Evolutionary conservation across 1,140 invertebrate genomes (phyloP).

Genomic region (Drosophila simulans): DNA sequence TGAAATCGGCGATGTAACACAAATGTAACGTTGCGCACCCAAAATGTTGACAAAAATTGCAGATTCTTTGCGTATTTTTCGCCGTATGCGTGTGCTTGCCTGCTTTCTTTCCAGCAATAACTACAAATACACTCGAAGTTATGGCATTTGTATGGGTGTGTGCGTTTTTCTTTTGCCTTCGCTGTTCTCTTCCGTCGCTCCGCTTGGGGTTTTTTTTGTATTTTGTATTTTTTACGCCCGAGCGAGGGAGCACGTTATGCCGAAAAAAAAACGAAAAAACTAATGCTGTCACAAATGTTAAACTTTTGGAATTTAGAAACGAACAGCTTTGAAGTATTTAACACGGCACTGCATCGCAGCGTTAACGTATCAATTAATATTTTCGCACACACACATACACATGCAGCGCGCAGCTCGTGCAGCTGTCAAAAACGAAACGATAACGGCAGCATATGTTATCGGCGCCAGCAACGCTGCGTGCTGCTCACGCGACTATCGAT

Average conservation of each 20-base stretch:
- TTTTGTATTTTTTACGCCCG: background rate
- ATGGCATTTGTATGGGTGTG: slow-evolving; percentile 7
- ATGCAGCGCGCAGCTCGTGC: slow-evolving; percentile 10
- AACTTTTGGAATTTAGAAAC: slow-evolving; percentile 11
- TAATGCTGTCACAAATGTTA: background rate
- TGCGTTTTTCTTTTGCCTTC: slow-evolving; percentile 6
- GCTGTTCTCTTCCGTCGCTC: background rate
- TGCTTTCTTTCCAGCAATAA: slow-evolving; percentile 9
- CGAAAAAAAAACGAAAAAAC: slow-evolving; percentile 36
- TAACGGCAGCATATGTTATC: slow-evolving; percentile 10
- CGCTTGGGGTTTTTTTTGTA: background rate
- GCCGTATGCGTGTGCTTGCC: slow-evolving; percentile 8
- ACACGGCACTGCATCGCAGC: slow-evolving; percentile 28
- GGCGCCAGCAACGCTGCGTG: slow-evolving; percentile 9
- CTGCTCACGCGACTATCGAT: background rate
- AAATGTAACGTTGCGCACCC: background rate
- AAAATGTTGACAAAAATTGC: slow-evolving; percentile 2
- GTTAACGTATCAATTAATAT: slow-evolving; percentile 20
- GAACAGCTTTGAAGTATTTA: slow-evolving; percentile 17
- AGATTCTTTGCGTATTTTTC: slow-evolving; percentile 11
- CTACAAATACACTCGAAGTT: slow-evolving; percentile 18
- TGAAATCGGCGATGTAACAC: background rate
- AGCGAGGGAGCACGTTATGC: slow-evolving; percentile 2
- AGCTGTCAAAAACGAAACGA: slow-evolving; percentile 12
- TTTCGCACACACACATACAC: slow-evolving; percentile 11